These are phyloP conservation scores for Proteles cristata DNA, from an alignment of 2,113 vertebrate genomes.

Conservation along the genomic window DNA sequence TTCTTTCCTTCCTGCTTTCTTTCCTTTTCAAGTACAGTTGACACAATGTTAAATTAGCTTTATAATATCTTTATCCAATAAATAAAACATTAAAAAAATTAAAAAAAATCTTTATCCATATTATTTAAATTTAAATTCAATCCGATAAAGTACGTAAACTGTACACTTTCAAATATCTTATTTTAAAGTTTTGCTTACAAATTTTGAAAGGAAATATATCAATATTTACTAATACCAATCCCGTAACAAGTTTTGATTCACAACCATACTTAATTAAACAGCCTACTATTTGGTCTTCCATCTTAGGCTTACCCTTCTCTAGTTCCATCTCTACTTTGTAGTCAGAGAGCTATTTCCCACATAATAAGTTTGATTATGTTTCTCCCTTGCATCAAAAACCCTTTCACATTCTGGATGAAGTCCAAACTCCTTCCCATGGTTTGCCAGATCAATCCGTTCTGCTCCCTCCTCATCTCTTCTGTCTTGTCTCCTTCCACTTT, in stretches of 20 bases:
- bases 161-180: not conserved
- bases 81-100: too few relatives aligned
- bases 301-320: not conserved
- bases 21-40: not conserved
- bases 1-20: not conserved
- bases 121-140: not conserved
- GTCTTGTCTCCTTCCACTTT: not conserved
- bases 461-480: not conserved
- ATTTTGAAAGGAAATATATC: conserved; percentile 41
- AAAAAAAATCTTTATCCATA: not conserved
- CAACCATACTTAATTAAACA: not conserved
- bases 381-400: not conserved
- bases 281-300: not conserved
- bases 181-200: not conserved
- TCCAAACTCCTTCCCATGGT: accelerated
- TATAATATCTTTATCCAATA: not conserved
- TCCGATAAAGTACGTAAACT: not conserved
- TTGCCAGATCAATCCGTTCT: not conserved
- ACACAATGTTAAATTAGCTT: not conserved
- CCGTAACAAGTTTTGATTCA: not conserved
- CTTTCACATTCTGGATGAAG: not conserved
- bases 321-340: not conserved
- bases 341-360: not conserved
- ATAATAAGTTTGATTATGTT: not conserved
- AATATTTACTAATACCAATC: not conserved